Evolutionary conservation across 2,888 invertebrate genomes (phyloP).

Genomic region (Sturmia bella): DNA sequence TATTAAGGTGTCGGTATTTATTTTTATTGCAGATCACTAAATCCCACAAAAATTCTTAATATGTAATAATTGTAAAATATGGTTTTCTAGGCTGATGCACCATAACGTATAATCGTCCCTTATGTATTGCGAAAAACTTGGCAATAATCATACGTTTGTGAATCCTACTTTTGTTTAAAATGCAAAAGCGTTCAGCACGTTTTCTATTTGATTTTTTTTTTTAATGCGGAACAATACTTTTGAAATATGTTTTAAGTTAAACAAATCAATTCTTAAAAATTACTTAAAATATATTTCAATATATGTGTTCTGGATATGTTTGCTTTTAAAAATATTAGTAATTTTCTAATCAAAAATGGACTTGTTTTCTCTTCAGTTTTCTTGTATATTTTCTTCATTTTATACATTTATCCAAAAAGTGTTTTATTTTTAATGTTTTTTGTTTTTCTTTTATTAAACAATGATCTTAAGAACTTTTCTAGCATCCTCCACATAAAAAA

Average conservation of each 20-base stretch:
- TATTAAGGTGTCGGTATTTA: slow-evolving; percentile 75
- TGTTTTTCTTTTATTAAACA: slow-evolving; percentile 65
- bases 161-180: slow-evolving; percentile 30
- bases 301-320: slow-evolving; percentile 49
- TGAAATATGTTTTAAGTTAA: slow-evolving; percentile 46
- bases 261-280: slow-evolving; percentile 2
- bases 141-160: slow-evolving; percentile 32
- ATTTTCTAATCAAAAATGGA: slow-evolving; percentile 8
- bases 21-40: slow-evolving; percentile 67
- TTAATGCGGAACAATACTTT: slow-evolving; percentile 33
- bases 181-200: slow-evolving; percentile 23
- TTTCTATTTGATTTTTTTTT: slow-evolving; percentile 12
- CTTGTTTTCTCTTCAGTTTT: slow-evolving; percentile 28
- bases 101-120: slow-evolving; percentile 34
- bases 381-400: slow-evolving; percentile 55
- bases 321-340: slow-evolving; percentile 34
- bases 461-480: slow-evolving; percentile 69
- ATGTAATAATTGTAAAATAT: slow-evolving; percentile 57
- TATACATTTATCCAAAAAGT: slow-evolving; percentile 63
- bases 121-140: slow-evolving; percentile 35
- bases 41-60: slow-evolving; percentile 48
- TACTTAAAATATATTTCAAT: slow-evolving; percentile 50
- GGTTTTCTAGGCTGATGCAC: slow-evolving; percentile 60
- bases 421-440: slow-evolving; percentile 62
- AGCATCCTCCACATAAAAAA: slow-evolving; percentile 65